Base-by-base conservation (phyloP, 2,797 vertebrate genomes). In the Pygocentrus nattereri region DNA sequence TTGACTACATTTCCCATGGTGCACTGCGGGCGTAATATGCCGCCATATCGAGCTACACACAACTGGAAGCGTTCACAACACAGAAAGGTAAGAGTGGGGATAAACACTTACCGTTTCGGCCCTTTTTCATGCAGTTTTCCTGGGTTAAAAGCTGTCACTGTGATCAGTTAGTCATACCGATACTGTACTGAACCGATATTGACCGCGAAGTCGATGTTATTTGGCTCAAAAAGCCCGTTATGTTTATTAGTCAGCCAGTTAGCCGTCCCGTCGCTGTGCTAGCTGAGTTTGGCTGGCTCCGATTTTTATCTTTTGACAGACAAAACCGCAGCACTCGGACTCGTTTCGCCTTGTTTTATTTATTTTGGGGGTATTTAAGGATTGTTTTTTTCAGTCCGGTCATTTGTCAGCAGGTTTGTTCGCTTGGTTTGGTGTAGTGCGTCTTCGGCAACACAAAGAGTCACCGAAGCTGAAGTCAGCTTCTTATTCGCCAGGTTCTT, bases 31-130 rank as follows among this genome's bases (percentile, higher is more conserved):
- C 58, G 47, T 41, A 61, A 73, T 64, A 71, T 61, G 90, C 95
- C 95, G 96, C 97, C 97, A 98, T 98, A 97, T 98, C 97, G 95
- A 91, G 93, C 85, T 88, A 68, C 41, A 71, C 81, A 85, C 70
- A 92, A 91, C 89, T 90, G 86, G 84, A 82, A 89, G 74, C 80
- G 80, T 72, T 76, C 76, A 90, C 83, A 91, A 90, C 90, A 90
- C 87, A 90, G 89, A 90, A 91, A 85, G 88, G 93, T 94, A 93
- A 94, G 93, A 94, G 93, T 94, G 90, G 74, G 78, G 19, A 64
- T 73, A 86, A 91, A 93, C 87, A 89, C 80, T 82, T 6, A 41
- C 72, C 67, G 80, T 85, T 76, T 59, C 19, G n/a, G 13, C 5
- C 7, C 21, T 49, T 78, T n/a, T 77, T 74, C 25, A 74, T 52